phyloP scores from a whole-genome alignment of 2,888 invertebrate genomes.

The Anthophora plumipes region DNA sequence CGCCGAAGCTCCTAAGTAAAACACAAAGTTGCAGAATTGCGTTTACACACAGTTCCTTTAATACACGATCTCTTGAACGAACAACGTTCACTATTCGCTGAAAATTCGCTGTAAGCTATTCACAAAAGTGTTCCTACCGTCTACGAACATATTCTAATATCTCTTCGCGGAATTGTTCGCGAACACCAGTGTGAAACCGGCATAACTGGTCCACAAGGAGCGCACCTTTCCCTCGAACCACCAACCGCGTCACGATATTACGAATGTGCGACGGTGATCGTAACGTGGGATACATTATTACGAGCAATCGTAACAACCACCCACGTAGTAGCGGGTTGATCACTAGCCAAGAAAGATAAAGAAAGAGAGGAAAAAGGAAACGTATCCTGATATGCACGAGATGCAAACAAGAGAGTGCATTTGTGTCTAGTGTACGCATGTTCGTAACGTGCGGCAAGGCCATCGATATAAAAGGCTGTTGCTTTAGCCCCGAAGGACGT shows the following conservation, averaged over 20 bases:
- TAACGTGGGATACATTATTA: slow-evolving; percentile 27
- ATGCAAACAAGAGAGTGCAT: slow-evolving; percentile 55
- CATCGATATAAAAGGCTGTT: slow-evolving; percentile 56
- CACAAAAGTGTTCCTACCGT: too few relatives aligned
- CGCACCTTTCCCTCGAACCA: neutral
- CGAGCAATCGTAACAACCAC: slow-evolving; percentile 41
- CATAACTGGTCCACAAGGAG: too few relatives aligned
- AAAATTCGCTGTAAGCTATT: too few relatives aligned
- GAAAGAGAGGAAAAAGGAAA: slow-evolving; percentile 28
- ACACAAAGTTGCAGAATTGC: too few relatives aligned
- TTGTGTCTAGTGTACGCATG: slow-evolving; percentile 42
- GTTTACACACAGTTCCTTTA: too few relatives aligned
- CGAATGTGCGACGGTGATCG: slow-evolving; percentile 1
- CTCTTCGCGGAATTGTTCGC: too few relatives aligned
- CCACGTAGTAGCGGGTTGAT: slow-evolving; percentile 27
- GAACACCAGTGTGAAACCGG: too few relatives aligned
- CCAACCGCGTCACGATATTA: neutral
- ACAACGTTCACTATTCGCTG: too few relatives aligned
- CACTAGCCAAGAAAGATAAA: too few relatives aligned
- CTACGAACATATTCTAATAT: too few relatives aligned
- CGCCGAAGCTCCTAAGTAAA: too few relatives aligned
- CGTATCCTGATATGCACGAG: slow-evolving; percentile 22
- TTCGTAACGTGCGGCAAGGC: slow-evolving; percentile 57
- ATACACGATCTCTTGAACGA: too few relatives aligned
- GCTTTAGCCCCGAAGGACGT: slow-evolving; percentile 46